phyloP scores from a whole-genome alignment of 2,888 invertebrate species.

The Sminthurides aquaticus region DNA sequence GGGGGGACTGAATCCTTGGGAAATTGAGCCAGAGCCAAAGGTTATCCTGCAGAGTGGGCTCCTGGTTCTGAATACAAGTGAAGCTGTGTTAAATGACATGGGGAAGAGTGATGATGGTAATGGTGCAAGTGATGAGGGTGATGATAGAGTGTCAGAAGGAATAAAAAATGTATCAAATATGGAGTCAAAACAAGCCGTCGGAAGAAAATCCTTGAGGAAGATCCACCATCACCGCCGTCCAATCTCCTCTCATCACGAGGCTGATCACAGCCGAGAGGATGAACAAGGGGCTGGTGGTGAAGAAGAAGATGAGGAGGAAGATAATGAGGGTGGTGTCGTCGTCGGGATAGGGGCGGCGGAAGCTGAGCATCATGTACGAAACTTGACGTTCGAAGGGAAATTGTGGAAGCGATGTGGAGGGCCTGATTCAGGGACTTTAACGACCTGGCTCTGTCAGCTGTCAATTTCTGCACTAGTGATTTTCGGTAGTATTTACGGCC shows the following conservation, averaged over 20 bases:
- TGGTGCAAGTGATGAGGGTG: neutral
- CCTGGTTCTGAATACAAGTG: conserved; percentile 40
- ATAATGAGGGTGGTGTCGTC: no score
- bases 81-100: conserved; percentile 29
- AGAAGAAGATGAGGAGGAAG: neutral
- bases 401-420: conserved; percentile 2
- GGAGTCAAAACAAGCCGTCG: conserved; percentile 1
- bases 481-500: conserved; percentile 17
- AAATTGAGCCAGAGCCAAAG: conserved; percentile 19
- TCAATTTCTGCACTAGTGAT: conserved; percentile 19
- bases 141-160: neutral
- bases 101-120: neutral
- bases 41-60: conserved; percentile 26
- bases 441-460: conserved; percentile 19
- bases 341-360: no score
- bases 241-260: neutral
- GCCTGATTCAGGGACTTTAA: neutral
- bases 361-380: neutral
- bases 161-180: neutral
- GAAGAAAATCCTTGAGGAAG: neutral
- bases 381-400: neutral
- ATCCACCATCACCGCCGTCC: neutral
- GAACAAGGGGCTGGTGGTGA: neutral
- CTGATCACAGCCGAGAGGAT: neutral
- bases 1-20: conserved; percentile 16